Evolutionary conservation across 2,888 invertebrate species (phyloP).

Genomic region (Melanostoma scalare): DNA sequence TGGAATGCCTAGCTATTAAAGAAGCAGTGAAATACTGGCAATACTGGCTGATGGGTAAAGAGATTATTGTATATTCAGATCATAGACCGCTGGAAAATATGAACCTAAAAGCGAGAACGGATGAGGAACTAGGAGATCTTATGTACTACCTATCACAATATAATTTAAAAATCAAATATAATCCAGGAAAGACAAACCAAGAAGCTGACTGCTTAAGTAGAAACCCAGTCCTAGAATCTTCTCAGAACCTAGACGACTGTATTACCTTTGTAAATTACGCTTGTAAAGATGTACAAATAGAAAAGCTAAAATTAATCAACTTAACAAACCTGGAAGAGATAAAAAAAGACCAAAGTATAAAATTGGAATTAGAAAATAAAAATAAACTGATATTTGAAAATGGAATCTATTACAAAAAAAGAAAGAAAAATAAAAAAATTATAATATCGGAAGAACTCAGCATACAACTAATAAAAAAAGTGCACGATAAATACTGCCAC

Average conservation of each 20-base stretch:
- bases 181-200: constrained; percentile 47
- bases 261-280: no score
- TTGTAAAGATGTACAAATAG: constrained; percentile 1
- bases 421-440: not conserved
- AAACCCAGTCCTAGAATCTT: constrained; percentile 55
- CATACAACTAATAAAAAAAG: constrained; percentile 46
- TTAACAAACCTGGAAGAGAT: constrained; percentile 42
- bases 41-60: constrained; percentile 59
- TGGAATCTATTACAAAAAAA: constrained; percentile 12
- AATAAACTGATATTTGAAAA: constrained; percentile 20
- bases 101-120: constrained; percentile 57
- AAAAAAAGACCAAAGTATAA: constrained; percentile 31
- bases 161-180: constrained; percentile 55
- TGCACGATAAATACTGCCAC: constrained; percentile 44
- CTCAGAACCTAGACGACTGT: constrained; percentile 6
- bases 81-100: constrained; percentile 68
- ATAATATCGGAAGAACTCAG: constrained; percentile 49
- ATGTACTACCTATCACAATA: constrained; percentile 57
- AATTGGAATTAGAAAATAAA: constrained; percentile 1
- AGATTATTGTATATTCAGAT: constrained; percentile 59
- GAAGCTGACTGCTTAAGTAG: constrained; percentile 58
- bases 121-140: constrained; percentile 53
- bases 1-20: constrained; percentile 70
- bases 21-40: constrained; percentile 69
- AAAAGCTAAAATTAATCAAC: constrained; percentile 43